These are phyloP conservation scores for Stichodactyla mertensii DNA, from an alignment of 64 coral and sea anemone species.

Conservation along the genomic window DNA sequence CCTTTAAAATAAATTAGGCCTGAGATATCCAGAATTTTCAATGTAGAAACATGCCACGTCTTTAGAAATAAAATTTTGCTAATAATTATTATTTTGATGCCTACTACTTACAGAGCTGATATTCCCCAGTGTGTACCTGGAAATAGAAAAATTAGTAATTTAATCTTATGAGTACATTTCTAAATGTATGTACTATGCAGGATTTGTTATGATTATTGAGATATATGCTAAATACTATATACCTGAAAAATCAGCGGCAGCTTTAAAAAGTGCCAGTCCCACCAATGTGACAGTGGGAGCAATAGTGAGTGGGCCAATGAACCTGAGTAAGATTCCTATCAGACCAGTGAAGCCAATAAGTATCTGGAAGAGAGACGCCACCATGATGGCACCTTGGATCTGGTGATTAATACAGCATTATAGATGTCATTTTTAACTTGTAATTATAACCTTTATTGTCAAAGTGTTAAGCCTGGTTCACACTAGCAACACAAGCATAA, in stretches of 20 bases:
- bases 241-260: constrained; percentile 47
- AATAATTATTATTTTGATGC: background rate
- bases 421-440: too few species aligned
- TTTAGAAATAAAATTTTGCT: background rate
- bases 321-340: constrained; percentile 70
- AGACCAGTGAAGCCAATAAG: constrained; percentile 74
- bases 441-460: background rate
- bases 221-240: too few species aligned
- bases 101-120: constrained; percentile 48
- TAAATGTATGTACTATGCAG: too few species aligned
- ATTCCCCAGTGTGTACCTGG: constrained; percentile 81
- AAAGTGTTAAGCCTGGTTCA: too few species aligned
- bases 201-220: too few species aligned
- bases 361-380: constrained; percentile 81
- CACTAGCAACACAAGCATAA: too few species aligned
- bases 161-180: too few species aligned
- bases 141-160: background rate
- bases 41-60: background rate
- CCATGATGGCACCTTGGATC: constrained; percentile 96
- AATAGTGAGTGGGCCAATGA: constrained; percentile 80
- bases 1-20: too few species aligned
- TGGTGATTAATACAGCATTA: constrained; percentile 4
- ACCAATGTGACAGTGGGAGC: constrained; percentile 75
- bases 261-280: constrained; percentile 69
- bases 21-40: too few species aligned